Percentiles rank a stretch among this genome's conserved stretches.
These are phyloP conservation scores for Macrosteles quadrilineatus DNA, from an alignment of 1,140 invertebrate genomes.

Conservation along the genomic window DNA sequence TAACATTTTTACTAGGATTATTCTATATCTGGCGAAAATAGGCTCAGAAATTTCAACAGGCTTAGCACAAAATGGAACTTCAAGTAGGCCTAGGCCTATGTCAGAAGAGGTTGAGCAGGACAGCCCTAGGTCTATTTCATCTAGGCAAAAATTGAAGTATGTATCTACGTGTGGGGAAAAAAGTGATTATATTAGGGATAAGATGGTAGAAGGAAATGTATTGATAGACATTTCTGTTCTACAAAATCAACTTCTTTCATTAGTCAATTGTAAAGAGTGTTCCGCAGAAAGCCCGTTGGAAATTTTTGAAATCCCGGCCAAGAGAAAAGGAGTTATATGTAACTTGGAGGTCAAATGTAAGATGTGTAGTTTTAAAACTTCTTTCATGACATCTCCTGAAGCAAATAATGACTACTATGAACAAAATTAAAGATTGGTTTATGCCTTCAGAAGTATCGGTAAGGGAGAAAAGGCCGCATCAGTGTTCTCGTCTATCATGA, in stretches of 20 bases:
- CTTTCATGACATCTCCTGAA: constrained; percentile 1
- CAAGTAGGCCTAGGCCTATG: no score
- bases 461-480: background rate
- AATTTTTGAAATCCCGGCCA: background rate
- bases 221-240: background rate
- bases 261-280: no score
- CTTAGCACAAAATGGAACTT: no score
- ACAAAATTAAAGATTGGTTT: background rate
- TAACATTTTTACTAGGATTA: no score
- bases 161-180: background rate
- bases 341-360: background rate
- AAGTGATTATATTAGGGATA: background rate
- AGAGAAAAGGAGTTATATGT: background rate
- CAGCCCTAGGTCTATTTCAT: no score
- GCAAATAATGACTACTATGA: constrained; percentile 2
- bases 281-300: background rate
- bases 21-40: no score
- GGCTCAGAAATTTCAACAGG: no score
- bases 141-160: background rate
- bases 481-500: background rate
- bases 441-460: background rate
- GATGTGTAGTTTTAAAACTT: background rate
- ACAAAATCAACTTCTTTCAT: background rate
- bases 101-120: no score
- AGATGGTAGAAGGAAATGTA: no score